Percentiles rank a stretch among this genome's conserved stretches.
Evolutionary conservation across 53 echinoderm and acorn worm species (phyloP).

Genomic region (Echinarachnius parma): DNA sequence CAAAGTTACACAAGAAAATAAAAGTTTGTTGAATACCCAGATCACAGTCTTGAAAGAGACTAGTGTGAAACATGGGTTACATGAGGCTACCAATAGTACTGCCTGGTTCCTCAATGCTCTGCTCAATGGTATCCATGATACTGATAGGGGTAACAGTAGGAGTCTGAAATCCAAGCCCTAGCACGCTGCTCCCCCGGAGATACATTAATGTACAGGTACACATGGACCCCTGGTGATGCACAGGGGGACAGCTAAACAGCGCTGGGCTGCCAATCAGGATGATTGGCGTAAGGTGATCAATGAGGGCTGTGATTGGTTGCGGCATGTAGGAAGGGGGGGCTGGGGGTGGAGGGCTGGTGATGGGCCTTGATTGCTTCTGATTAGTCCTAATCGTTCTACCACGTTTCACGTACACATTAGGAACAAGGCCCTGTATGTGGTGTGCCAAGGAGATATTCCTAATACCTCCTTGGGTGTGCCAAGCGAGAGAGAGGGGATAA

Average conservation of each 20-base stretch:
- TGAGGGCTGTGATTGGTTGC: constrained; percentile 30
- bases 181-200: constrained; percentile 14
- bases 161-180: no score
- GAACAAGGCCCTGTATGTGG: no score
- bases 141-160: no score
- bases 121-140: no score
- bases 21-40: no score
- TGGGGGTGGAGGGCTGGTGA: neutral
- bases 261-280: constrained; percentile 28
- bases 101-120: no score
- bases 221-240: constrained; percentile 16
- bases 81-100: no score
- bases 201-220: neutral
- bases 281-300: constrained; percentile 37
- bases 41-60: no score
- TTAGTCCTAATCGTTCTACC: constrained; percentile 27
- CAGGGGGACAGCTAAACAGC: constrained; percentile 34
- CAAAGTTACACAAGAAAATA: no score
- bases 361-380: constrained; percentile 22
- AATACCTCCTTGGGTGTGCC: neutral
- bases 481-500: no score
- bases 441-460: neutral
- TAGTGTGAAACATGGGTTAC: no score
- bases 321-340: constrained; percentile 40
- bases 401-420: no score